These are phyloP conservation scores for Fringilla coelebs DNA, from an alignment of 2,797 vertebrate genomes.

Conservation along the genomic window DNA sequence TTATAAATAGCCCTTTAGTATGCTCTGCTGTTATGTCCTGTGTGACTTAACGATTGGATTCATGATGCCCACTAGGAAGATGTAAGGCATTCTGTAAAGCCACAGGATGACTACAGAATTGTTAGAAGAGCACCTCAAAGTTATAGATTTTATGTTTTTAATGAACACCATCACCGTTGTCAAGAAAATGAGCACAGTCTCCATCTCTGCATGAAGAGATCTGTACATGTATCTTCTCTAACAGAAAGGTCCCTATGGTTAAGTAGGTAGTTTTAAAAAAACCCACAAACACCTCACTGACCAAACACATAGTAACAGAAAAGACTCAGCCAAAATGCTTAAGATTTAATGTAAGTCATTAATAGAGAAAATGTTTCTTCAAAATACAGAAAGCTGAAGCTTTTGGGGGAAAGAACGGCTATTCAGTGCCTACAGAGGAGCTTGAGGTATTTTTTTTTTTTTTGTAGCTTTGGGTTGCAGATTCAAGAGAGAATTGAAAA, in stretches of 20 bases:
- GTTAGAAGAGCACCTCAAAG: not conserved
- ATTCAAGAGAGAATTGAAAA: not conserved
- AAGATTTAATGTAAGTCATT: not conserved
- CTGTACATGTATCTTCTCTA: not conserved
- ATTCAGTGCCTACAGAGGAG: not conserved
- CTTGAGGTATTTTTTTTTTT: not conserved
- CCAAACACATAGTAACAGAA: not conserved
- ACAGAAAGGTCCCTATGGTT: not conserved
- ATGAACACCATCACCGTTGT: not conserved
- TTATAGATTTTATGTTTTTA: not conserved
- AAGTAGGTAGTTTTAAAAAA: not conserved
- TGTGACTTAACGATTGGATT: not conserved
- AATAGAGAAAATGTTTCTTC: not conserved
- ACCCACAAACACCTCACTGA: not conserved
- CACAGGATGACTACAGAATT: not conserved
- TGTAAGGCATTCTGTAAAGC: not conserved
- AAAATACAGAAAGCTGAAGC: not conserved
- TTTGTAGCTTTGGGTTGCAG: not conserved
- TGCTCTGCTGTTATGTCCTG: not conserved
- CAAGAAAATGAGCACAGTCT: not conserved
- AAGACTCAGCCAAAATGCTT: not conserved
- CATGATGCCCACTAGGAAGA: not conserved
- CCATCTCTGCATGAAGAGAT: not conserved
- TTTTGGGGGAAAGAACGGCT: not conserved
- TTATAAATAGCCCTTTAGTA: not conserved